These are phyloP conservation scores for Gymnocephalus cernua DNA, from an alignment of 2,113 vertebrate species.

Conservation along the genomic window DNA sequence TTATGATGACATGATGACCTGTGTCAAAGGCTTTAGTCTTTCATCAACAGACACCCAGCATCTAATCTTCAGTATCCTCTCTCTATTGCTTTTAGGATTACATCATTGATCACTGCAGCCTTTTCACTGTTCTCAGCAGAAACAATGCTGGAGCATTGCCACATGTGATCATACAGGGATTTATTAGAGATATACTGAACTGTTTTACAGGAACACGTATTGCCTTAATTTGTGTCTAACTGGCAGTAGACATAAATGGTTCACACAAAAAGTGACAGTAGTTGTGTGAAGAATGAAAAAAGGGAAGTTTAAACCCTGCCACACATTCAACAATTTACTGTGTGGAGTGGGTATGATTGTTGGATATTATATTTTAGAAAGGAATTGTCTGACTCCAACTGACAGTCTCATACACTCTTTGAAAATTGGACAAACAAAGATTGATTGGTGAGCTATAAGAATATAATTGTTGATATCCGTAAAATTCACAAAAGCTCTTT, in stretches of 20 bases:
- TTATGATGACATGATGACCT: slow-evolving; percentile 8
- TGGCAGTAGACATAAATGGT: neutral
- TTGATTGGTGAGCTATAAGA: no score
- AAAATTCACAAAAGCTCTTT: no score
- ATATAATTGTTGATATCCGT: no score
- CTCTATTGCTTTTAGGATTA: slow-evolving; percentile 3
- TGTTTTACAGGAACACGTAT: neutral
- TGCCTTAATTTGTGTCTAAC: neutral
- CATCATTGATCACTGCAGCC: neutral
- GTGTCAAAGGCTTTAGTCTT: slow-evolving; percentile 2
- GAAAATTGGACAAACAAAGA: no score
- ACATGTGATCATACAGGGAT: neutral
- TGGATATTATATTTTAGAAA: no score
- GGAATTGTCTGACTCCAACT: no score
- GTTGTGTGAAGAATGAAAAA: no score
- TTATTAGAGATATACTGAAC: neutral
- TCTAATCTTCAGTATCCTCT: slow-evolving; percentile 9
- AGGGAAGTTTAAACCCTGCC: no score
- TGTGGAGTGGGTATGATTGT: no score
- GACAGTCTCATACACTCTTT: no score
- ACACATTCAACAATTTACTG: no score
- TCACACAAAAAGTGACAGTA: no score
- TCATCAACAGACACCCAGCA: neutral
- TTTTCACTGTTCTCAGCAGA: neutral
- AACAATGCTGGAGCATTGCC: neutral